phyloP scores from a whole-genome alignment of 1,140 invertebrate species.

The Magallana gigas region DNA sequence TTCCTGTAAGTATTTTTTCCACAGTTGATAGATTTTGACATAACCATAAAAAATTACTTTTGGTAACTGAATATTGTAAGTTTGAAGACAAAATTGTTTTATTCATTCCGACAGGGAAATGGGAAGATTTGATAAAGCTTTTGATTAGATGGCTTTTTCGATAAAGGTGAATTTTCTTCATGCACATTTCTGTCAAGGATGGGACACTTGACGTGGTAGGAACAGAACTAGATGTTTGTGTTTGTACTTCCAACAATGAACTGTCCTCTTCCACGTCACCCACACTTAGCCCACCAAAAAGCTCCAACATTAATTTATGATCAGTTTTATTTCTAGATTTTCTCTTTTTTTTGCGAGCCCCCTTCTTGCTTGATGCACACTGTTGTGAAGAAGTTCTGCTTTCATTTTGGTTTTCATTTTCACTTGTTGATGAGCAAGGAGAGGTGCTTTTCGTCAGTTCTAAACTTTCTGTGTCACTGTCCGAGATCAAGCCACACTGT shows the following conservation, averaged over 20 bases:
- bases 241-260: not conserved
- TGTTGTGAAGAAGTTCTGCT: not conserved
- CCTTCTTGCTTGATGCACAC: not conserved
- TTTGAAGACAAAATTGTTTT: constrained; percentile 10
- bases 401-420: not conserved
- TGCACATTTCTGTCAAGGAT: not conserved
- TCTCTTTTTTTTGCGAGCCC: not conserved
- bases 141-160: not conserved
- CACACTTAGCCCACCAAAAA: constrained; percentile 9
- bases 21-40: not conserved
- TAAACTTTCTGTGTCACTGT: not conserved
- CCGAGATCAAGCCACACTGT: not conserved
- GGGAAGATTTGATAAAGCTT: not conserved
- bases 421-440: not conserved
- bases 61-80: constrained; percentile 1
- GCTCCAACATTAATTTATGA: not conserved
- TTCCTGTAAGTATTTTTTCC: not conserved
- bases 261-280: not conserved
- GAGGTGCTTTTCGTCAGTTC: not conserved
- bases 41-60: constrained; percentile 3
- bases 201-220: not conserved
- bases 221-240: not conserved
- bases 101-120: constrained; percentile 1
- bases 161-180: constrained; percentile 7
- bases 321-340: not conserved